A percentile compares a stretch with the other conserved stretches of the same genome.
phyloP scores from a whole-genome alignment of 2,113 vertebrate genomes.

The Nerophis lumbriciformis region DNA sequence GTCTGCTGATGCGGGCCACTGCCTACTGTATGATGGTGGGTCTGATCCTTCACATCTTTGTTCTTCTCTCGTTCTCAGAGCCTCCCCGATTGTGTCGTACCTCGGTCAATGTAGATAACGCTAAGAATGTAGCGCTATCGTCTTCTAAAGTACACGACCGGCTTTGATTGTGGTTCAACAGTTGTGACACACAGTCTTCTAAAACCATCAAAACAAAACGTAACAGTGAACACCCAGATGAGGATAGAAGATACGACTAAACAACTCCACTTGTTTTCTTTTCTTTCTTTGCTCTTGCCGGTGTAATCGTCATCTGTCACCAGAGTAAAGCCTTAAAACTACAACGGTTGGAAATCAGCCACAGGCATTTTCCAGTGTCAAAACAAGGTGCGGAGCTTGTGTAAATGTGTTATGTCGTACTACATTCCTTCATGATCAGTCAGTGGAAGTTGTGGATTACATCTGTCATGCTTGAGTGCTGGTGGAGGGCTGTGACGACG shows the following conservation, averaged over 20 bases:
- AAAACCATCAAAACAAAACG: constrained; percentile 26
- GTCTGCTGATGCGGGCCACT: not conserved
- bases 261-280: constrained; percentile 3
- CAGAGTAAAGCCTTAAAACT: constrained; percentile 22
- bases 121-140: not conserved
- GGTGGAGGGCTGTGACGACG: not conserved
- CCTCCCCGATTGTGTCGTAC: not conserved
- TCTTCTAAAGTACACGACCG: not conserved
- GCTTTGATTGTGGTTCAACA: constrained; percentile 9
- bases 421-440: constrained; percentile 36
- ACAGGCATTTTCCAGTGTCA: constrained; percentile 36
- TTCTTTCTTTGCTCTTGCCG: constrained; percentile 1
- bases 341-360: constrained; percentile 30
- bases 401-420: constrained; percentile 32
- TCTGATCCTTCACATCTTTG: not conserved
- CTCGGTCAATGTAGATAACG: not conserved
- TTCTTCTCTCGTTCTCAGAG: not conserved
- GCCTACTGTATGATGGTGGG: not conserved
- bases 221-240: not conserved
- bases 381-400: constrained; percentile 14
- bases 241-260: constrained; percentile 12
- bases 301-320: constrained; percentile 30
- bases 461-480: constrained; percentile 6
- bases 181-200: constrained; percentile 24
- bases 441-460: constrained; percentile 12